Evolutionary conservation across 2,113 vertebrate species (phyloP).

Genomic region (Hemicordylus capensis): DNA sequence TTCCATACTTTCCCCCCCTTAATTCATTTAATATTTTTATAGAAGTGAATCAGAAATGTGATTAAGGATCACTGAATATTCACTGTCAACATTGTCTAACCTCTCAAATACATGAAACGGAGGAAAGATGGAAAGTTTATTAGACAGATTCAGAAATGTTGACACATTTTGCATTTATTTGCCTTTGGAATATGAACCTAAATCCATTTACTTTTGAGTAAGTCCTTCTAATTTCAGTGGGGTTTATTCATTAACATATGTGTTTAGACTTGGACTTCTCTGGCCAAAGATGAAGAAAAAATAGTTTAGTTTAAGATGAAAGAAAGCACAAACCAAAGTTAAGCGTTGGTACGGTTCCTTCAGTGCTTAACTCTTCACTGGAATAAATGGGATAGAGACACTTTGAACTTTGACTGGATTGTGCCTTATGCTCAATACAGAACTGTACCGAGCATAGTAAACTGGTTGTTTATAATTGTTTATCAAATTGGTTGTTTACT

Average conservation of each 20-base stretch:
- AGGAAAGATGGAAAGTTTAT: conserved; percentile 39
- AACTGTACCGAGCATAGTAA: too few species aligned
- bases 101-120: conserved; percentile 55
- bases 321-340: background rate
- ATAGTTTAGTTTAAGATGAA: background rate
- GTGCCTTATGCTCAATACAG: background rate
- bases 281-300: background rate
- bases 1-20: conserved; percentile 77
- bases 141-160: conserved; percentile 46
- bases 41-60: conserved; percentile 80
- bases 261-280: background rate
- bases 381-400: background rate
- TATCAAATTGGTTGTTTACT: background rate
- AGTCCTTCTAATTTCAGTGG: background rate
- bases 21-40: conserved; percentile 83
- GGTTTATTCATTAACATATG: background rate
- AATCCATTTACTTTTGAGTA: conserved; percentile 2
- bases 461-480: too few species aligned
- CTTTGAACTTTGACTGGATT: background rate
- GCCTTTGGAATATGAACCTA: background rate
- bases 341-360: background rate
- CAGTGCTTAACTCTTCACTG: background rate
- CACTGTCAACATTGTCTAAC: conserved; percentile 50
- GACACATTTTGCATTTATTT: conserved; percentile 35
- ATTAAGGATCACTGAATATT: conserved; percentile 76